Conservation (phyloP, 2,888 invertebrate species). For the Archaeoteleia sp. region DNA sequence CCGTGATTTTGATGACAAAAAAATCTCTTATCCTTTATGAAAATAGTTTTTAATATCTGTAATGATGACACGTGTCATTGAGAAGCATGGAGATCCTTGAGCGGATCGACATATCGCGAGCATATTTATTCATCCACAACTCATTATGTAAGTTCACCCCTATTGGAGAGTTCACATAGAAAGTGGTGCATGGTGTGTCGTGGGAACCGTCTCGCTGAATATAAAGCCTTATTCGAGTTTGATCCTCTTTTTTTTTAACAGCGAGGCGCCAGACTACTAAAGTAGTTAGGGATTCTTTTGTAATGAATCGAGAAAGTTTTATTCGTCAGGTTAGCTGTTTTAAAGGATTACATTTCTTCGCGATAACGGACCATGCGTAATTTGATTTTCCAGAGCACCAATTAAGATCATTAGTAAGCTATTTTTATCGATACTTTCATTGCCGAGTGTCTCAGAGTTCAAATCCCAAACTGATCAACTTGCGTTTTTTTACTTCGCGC, state of each 20-base stretch:
- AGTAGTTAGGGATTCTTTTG: slow-evolving; percentile 57
- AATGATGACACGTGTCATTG: slow-evolving; percentile 24
- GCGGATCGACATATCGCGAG: slow-evolving; percentile 37
- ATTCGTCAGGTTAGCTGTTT: too few relatives aligned
- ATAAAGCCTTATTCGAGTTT: slow-evolving; percentile 63
- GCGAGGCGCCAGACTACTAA: slow-evolving; percentile 52
- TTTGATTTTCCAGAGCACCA: too few relatives aligned
- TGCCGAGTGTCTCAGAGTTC: too few relatives aligned
- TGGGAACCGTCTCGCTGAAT: slow-evolving; percentile 67
- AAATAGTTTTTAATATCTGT: slow-evolving; percentile 10
- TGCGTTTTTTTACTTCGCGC: too few relatives aligned
- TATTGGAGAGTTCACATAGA: slow-evolving; percentile 63
- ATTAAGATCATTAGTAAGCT: too few relatives aligned
- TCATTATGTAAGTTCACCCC: slow-evolving; percentile 57
- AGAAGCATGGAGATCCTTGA: slow-evolving; percentile 5
- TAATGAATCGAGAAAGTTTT: slow-evolving; percentile 24
- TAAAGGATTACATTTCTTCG: too few relatives aligned
- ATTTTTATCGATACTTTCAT: too few relatives aligned
- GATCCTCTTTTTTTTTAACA: slow-evolving; percentile 51
- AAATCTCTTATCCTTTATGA: too few relatives aligned
- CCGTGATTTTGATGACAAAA: too few relatives aligned
- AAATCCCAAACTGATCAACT: too few relatives aligned
- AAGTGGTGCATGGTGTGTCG: slow-evolving; percentile 62
- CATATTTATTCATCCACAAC: slow-evolving; percentile 27
- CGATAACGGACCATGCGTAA: too few relatives aligned